Base-by-base conservation (phyloP, 2,888 invertebrate genomes). In the Spodoptera littoralis region DNA sequence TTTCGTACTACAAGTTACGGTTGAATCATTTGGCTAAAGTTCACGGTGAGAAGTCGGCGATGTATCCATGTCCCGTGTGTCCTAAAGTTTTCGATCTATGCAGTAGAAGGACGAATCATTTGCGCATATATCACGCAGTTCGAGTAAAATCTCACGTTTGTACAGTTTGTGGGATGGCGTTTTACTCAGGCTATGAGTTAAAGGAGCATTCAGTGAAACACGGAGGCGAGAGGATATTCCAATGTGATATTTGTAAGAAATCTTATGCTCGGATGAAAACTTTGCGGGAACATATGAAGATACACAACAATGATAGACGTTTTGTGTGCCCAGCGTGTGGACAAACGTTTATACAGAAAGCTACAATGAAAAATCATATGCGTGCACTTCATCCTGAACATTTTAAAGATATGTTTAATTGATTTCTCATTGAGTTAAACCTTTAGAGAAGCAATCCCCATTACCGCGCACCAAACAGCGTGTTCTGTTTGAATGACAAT, bases 171-270 rank as follows among this genome's bases (percentile, higher is more conserved):
- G 91, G 93, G 0, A 95, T 94, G 88, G 94, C 95, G 76, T 96
- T 95, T 72, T 95, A 95, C 65, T 93, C 94, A 0, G 95, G 95
- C 56, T 95, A 95, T 57, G 95, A 95, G 67, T 83, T 96, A 30
- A 95, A 95, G 43, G 95, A 95, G 65, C 96, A 96, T 80, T 92
- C 94, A 51, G 89, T 95, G 1, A 95, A 95, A 57, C 96, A 95
- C 70, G 92, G 94, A 0, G 95, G 95, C 0, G 94, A 93, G 43
- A 92, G 95, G 77, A 95, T 95, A 43, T 95, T 93, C 57, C 93
- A 95, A 55, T 95, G 95, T 65, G 93, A 95, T 64, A 90, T 95
- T 11, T 95, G 95, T 65, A 90, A 94, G 65, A 95, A 95, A 70
- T 87, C 92, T 0, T 94, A 94, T 63, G 93, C 93, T 1, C 85